These are phyloP conservation scores for Recurvirostra avosetta DNA, from an alignment of 2,113 vertebrate species.

Conservation along the genomic window DNA sequence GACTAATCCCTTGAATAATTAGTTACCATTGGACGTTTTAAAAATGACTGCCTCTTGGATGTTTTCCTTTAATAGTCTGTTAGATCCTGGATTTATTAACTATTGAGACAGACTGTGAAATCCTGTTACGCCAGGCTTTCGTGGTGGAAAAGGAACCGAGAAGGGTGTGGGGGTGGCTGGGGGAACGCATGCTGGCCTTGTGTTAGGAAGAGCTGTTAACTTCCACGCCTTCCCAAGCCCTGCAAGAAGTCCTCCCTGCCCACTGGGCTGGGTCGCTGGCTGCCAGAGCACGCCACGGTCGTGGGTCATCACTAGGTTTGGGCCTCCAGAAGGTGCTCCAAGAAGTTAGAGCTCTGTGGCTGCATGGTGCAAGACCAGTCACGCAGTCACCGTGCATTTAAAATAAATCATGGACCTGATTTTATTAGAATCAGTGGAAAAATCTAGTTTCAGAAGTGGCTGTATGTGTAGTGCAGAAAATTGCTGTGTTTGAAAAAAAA, in stretches of 20 bases:
- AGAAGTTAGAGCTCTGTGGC: background rate
- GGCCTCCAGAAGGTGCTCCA: background rate
- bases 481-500: background rate
- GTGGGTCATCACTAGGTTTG: background rate
- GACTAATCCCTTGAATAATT: slow-evolving; percentile 51
- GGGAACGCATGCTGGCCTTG: fast-evolving
- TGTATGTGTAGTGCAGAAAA: background rate
- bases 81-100: slow-evolving; percentile 55
- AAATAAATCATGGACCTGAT: background rate
- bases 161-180: background rate
- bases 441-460: background rate
- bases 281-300: fast-evolving
- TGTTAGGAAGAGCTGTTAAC: background rate
- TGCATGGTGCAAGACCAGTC: background rate
- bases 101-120: slow-evolving; percentile 50
- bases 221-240: background rate
- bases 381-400: background rate
- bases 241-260: background rate
- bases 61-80: slow-evolving; percentile 36
- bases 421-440: background rate
- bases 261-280: background rate
- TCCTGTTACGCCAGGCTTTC: background rate
- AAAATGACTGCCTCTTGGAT: slow-evolving; percentile 48
- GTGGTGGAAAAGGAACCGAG: background rate
- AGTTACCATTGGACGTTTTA: background rate